phyloP scores from a whole-genome alignment of 2,113 vertebrate species.

The Coptodon rendalli region DNA sequence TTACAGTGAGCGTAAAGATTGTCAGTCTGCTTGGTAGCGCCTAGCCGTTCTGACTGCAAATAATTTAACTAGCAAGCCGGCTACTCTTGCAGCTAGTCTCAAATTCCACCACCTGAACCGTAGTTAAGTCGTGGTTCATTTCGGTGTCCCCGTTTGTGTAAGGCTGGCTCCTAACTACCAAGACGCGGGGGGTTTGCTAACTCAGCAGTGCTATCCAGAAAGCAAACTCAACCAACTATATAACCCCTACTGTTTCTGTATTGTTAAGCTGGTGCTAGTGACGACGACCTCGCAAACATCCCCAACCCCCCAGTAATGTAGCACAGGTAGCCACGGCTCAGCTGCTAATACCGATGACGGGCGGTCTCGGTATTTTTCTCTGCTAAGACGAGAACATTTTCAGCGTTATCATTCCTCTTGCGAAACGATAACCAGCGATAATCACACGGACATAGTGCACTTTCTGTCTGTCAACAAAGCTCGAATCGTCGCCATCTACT shows the following conservation, averaged over 20 bases:
- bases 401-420: not conserved
- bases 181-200: not conserved
- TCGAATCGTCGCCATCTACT: conserved; percentile 14
- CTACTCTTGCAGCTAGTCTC: conserved; percentile 22
- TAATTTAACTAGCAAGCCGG: conserved; percentile 18
- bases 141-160: not conserved
- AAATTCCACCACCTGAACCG: conserved; percentile 45
- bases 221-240: conserved; percentile 15
- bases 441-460: not conserved
- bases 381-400: conserved; percentile 1
- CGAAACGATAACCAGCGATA: not conserved
- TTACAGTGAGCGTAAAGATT: not conserved
- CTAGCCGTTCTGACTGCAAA: conserved; percentile 1
- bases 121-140: conserved; percentile 40
- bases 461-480: not conserved
- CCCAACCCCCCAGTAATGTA: conserved; percentile 1
- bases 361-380: not conserved
- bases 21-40: conserved; percentile 13
- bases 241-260: not conserved
- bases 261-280: conserved; percentile 18
- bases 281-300: conserved; percentile 29
- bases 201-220: conserved; percentile 10
- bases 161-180: not conserved
- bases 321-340: conserved; percentile 43
- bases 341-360: not conserved